Percentiles rank a stretch among this genome's conserved stretches.
Conservation (phyloP, 2,113 vertebrate genomes). For the Osmerus mordax region DNA sequence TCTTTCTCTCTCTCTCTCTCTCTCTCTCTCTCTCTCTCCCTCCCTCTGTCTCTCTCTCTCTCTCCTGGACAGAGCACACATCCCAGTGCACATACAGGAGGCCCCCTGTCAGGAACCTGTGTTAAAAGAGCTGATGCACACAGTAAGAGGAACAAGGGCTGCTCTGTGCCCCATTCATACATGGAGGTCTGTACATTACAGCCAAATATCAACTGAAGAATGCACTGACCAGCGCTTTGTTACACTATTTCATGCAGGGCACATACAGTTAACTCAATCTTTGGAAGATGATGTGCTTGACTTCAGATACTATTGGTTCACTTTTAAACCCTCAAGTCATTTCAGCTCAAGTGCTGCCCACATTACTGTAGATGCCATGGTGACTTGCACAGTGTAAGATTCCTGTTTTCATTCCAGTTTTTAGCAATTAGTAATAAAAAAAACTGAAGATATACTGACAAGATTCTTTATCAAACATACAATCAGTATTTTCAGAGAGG, state of each 20-base stretch:
- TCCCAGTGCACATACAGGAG: conserved; percentile 53
- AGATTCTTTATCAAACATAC: background rate
- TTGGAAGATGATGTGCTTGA: too few relatives aligned
- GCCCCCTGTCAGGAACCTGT: conserved; percentile 56
- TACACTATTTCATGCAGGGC: conserved; percentile 17
- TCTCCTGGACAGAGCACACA: conserved; percentile 51
- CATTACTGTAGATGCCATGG: too few relatives aligned
- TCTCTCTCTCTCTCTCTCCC: background rate
- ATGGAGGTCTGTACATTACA: conserved; percentile 38
- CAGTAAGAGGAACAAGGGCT: conserved; percentile 57
- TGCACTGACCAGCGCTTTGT: conserved; percentile 10
- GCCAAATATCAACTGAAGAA: conserved; percentile 47
- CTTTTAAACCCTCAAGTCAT: too few relatives aligned
- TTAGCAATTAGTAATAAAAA: too few relatives aligned
- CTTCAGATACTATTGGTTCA: too few relatives aligned
- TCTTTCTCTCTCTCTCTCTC: background rate
- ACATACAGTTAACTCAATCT: background rate
- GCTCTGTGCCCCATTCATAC: conserved; percentile 55
- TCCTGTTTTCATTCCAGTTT: too few relatives aligned
- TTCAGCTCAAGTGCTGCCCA: too few relatives aligned
- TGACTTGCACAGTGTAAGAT: too few relatives aligned
- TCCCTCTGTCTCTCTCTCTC: background rate
- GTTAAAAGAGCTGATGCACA: conserved; percentile 54
- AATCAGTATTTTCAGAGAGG: background rate
- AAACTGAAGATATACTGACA: background rate